Percentiles rank a stretch among this genome's conserved stretches.
These are phyloP conservation scores for Ibidorhyncha struthersii DNA, from an alignment of 2,113 vertebrate species.

Conservation along the genomic window DNA sequence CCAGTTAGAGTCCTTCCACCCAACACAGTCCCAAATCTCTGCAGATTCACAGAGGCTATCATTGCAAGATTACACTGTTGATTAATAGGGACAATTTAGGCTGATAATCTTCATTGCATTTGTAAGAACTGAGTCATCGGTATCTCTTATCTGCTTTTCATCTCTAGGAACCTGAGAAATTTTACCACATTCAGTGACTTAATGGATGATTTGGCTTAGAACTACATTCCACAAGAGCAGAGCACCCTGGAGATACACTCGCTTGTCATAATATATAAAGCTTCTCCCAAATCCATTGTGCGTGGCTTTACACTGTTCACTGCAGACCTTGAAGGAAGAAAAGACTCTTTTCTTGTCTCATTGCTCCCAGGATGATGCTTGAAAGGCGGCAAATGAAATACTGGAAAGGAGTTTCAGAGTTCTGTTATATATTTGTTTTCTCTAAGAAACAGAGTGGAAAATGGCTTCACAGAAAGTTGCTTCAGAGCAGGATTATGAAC, in stretches of 20 bases:
- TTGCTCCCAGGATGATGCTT: constrained; percentile 58
- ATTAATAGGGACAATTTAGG: constrained; percentile 32
- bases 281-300: constrained; percentile 35
- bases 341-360: constrained; percentile 65
- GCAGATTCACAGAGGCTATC: background rate
- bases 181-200: constrained; percentile 20
- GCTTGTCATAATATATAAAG: constrained; percentile 66
- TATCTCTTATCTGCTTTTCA: constrained; percentile 13
- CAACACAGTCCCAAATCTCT: background rate
- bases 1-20: background rate
- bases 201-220: constrained; percentile 48
- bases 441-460: constrained; percentile 52
- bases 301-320: constrained; percentile 10
- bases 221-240: constrained; percentile 29
- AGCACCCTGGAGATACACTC: constrained; percentile 57
- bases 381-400: constrained; percentile 48
- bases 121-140: background rate
- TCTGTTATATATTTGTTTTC: constrained; percentile 57
- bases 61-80: background rate
- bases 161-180: constrained; percentile 29
- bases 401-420: background rate
- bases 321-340: constrained; percentile 53
- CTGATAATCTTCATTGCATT: background rate
- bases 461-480: constrained; percentile 37
- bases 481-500: constrained; percentile 32